Conservation (phyloP, 2,797 vertebrate genomes). For the Cuculus canorus region DNA sequence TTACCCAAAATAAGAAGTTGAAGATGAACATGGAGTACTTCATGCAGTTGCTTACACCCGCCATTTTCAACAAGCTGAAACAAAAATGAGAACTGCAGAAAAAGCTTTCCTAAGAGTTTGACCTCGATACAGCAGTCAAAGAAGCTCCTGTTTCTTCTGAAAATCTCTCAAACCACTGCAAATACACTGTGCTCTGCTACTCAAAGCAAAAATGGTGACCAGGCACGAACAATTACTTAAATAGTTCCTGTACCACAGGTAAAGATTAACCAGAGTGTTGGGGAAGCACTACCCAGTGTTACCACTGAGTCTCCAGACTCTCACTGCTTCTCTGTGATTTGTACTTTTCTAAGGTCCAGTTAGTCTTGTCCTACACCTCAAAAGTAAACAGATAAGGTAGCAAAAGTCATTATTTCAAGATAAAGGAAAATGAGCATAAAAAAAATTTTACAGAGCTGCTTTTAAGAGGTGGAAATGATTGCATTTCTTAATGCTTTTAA, state of each 20-base stretch:
- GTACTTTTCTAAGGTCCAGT: background rate
- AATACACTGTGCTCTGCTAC: background rate
- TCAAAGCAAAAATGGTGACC: slow-evolving; percentile 8
- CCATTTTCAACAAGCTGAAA: slow-evolving; percentile 69
- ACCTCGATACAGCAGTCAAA: background rate
- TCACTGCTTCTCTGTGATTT: background rate
- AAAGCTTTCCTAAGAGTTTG: background rate
- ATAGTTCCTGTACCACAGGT: slow-evolving; percentile 22
- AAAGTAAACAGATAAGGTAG: slow-evolving; percentile 63
- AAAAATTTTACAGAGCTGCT: background rate
- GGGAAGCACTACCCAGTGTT: slow-evolving; percentile 49
- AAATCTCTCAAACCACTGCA: background rate
- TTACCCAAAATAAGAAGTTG: slow-evolving; percentile 85
- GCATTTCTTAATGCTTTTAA: background rate
- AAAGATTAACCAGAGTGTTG: slow-evolving; percentile 76
- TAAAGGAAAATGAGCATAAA: background rate
- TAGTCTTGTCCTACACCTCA: slow-evolving; percentile 17
- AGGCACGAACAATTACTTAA: slow-evolving; percentile 5
- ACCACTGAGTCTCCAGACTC: slow-evolving; percentile 18
- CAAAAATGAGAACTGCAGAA: background rate
- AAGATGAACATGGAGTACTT: slow-evolving; percentile 83
- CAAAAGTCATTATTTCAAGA: background rate
- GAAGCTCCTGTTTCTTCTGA: background rate
- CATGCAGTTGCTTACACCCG: slow-evolving; percentile 77
- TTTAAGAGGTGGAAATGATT: background rate